Conservation (phyloP, 2,888 invertebrate species). For the Ditula angustiorana region DNA sequence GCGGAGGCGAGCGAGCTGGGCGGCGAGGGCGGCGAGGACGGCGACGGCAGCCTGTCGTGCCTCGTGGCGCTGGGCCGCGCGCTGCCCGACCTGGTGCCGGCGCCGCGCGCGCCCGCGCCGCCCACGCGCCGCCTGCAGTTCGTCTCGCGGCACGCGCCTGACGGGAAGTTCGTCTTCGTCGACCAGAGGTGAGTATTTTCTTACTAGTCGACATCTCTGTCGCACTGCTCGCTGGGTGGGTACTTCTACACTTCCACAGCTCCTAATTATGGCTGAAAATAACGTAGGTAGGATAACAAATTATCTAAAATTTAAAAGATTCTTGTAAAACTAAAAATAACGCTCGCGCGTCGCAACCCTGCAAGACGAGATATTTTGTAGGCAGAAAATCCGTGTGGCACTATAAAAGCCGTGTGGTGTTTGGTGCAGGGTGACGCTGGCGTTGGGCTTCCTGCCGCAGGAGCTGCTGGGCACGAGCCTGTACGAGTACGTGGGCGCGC, state of each 20-base stretch:
- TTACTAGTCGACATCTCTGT: too few relatives aligned
- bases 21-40: conserved; percentile 86
- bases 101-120: conserved; percentile 59
- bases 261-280: too few relatives aligned
- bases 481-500: conserved; percentile 95
- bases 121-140: conserved; percentile 89
- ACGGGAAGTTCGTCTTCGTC: conserved; percentile 96
- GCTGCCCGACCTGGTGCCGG: conserved; percentile 85
- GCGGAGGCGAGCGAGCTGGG: conserved; percentile 89
- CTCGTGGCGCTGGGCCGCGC: conserved; percentile 94
- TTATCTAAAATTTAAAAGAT: too few relatives aligned
- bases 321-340: too few relatives aligned
- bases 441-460: conserved; percentile 96
- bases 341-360: background rate
- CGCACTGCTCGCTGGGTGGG: background rate
- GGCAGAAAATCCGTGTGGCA: too few relatives aligned
- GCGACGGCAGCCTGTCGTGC: conserved; percentile 89
- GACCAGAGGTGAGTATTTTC: conserved; percentile 97
- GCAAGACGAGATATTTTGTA: background rate
- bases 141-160: conserved; percentile 93
- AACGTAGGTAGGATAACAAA: too few relatives aligned
- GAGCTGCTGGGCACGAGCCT: conserved; percentile 96
- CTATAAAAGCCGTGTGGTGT: too few relatives aligned
- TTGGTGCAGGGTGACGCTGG: conserved; percentile 93
- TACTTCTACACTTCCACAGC: too few relatives aligned